Evolutionary conservation across 2,797 vertebrate genomes (phyloP), one percentile per base, ranked within the genome.

Genomic region (Channa striata): DNA sequence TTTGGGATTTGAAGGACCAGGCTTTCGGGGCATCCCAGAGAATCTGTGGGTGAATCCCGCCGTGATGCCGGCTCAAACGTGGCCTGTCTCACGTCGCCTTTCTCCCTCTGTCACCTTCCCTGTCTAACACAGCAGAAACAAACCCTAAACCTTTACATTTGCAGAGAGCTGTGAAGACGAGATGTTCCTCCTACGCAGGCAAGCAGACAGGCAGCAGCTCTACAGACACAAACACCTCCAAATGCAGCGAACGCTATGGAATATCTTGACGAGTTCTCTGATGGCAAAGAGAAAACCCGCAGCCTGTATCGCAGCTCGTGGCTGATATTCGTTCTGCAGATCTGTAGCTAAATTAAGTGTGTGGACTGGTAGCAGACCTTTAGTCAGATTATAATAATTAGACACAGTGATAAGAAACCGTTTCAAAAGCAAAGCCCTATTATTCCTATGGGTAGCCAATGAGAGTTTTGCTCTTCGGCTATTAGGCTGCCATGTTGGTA

Each of bases 131-230:
- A 75, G 73, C 86, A 63, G 74, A 72, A 80, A 80, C 37, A 0
- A 82, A 79, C 72, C 50, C 68, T 36, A 59, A 47, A 63, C 72
- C 74, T 81, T 84, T 71, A 16, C 66, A 74, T 73, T 64, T 85
- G 83, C 83, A 69, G 64, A 42, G 63, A 83, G 66, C 78, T 82
- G 84, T 81, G 80, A 87, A 85, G 84, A 86, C 68, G 78, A 84
- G 86, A 87, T 86, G 86, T 80, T 73, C 85, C 88, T 86, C 89
- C 91, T 81, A 91, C 88, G 78, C 87, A 78, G 67, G 53, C 72
- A 84, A 59, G 72, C 74, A 80, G 79, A 77, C 88, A 84, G 78
- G 81, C 82, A 75, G 75, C 17, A 82, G 78, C 81, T 85, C 56
- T 25, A 53, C 74, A 83, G 74, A 85, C 77, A 43, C n/a, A 43